Conservation (phyloP, 2,113 vertebrate genomes). For the Hemibates koningsi region DNA sequence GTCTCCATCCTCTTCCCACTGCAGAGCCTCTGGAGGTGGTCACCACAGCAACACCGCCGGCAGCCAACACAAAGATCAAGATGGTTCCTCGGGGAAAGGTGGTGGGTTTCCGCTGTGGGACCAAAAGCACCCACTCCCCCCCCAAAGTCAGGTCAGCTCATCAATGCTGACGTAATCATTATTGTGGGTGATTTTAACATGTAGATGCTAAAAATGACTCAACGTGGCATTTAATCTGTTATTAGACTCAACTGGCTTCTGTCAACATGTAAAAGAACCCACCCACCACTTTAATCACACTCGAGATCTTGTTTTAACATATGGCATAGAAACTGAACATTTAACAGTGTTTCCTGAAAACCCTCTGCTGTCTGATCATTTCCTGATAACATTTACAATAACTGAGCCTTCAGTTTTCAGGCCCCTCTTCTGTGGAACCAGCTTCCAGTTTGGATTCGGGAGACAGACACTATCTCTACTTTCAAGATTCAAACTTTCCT, state of each 20-base stretch:
- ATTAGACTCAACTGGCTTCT: background rate
- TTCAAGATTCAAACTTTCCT: background rate
- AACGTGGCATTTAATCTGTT: background rate
- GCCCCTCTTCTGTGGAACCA: background rate
- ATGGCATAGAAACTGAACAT: background rate
- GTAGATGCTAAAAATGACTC: background rate
- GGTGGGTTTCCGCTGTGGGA: constrained; percentile 78
- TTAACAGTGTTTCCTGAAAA: background rate
- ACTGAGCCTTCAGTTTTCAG: background rate
- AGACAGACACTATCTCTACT: background rate
- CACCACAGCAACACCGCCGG: constrained; percentile 50
- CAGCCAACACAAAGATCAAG: constrained; percentile 69
- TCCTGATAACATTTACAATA: background rate
- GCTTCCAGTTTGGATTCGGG: background rate
- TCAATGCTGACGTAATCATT: rapidly evolving
- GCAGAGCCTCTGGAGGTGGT: constrained; percentile 65
- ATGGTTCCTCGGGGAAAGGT: constrained; percentile 72
- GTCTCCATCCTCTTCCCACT: background rate
- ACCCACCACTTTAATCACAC: background rate
- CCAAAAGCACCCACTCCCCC: constrained; percentile 36
- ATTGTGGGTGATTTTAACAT: background rate
- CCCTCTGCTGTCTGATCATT: background rate
- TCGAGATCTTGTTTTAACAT: background rate
- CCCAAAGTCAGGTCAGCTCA: constrained; percentile 73
- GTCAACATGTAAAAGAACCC: background rate